These are phyloP conservation scores for Peromyscus aztecus DNA, from an alignment of 2,797 vertebrate genomes.

Conservation along the genomic window DNA sequence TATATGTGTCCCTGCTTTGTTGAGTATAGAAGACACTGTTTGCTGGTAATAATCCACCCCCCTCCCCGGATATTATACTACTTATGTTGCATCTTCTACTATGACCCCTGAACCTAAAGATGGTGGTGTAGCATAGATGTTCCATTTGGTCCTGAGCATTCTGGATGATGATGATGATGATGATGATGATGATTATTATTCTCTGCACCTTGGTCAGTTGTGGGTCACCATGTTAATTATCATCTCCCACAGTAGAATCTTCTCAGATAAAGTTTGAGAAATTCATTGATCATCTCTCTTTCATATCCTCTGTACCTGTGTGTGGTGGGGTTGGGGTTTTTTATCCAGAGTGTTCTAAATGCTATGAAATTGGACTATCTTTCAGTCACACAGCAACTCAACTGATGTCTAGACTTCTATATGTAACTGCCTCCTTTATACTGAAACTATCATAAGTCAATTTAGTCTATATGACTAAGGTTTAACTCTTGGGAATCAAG, in stretches of 20 bases:
- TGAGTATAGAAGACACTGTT: not conserved
- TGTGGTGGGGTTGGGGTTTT: not conserved
- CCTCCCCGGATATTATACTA: not conserved
- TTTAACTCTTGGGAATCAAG: not conserved
- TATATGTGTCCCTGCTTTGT: not conserved
- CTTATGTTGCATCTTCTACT: not conserved
- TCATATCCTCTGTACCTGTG: not conserved
- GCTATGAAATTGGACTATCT: not conserved
- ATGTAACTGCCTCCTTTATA: not conserved
- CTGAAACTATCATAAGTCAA: not conserved
- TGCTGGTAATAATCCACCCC: not conserved
- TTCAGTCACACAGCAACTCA: not conserved
- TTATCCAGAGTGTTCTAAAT: too few species aligned
- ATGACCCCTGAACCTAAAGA: not conserved
- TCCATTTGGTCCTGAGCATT: not conserved
- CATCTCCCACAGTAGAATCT: not conserved
- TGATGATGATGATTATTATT: not conserved
- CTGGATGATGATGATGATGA: not conserved
- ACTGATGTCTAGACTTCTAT: not conserved
- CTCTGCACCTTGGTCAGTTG: not conserved
- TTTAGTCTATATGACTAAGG: not conserved
- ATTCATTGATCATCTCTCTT: not conserved
- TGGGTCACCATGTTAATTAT: not conserved
- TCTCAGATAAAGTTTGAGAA: not conserved
- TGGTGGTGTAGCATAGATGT: not conserved